Conservation (phyloP, 1,140 invertebrate genomes). For the Epicauta chinensis region DNA sequence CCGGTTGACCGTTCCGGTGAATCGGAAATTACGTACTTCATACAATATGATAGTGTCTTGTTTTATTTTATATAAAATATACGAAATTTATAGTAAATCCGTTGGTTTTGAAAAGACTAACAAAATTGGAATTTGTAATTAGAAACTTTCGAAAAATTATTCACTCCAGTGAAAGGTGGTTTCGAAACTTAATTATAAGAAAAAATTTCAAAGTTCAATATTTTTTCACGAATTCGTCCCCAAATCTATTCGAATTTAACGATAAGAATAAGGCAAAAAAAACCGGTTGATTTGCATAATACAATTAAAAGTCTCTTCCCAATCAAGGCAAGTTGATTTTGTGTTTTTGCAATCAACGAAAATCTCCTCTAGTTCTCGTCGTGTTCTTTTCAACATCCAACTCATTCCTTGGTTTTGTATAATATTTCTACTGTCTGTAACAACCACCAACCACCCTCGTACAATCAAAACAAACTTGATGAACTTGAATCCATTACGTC, state of each 20-base stretch:
- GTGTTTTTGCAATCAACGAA: conserved; percentile 18
- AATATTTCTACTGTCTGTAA: too few species aligned
- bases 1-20: conserved; percentile 32
- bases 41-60: conserved; percentile 9
- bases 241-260: too few species aligned
- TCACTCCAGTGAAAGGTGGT: too few species aligned
- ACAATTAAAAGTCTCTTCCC: conserved; percentile 18
- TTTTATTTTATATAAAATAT: not conserved
- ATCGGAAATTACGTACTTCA: conserved; percentile 11
- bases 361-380: not conserved
- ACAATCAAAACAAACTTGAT: conserved; percentile 22
- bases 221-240: too few species aligned
- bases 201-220: too few species aligned
- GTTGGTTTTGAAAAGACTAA: too few species aligned
- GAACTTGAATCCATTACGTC: conserved; percentile 21
- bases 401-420: too few species aligned
- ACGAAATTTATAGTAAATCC: too few species aligned
- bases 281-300: conserved; percentile 13
- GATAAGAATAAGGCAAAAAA: conserved; percentile 8
- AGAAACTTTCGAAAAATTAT: too few species aligned
- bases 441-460: too few species aligned
- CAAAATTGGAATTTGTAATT: too few species aligned
- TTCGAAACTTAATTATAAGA: too few species aligned
- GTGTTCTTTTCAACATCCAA: not conserved
- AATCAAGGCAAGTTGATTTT: conserved; percentile 19